A percentile compares a stretch with the other conserved stretches of the same genome.
Conservation (phyloP, 1,140 invertebrate genomes). For the Drosophila nebulosa region DNA sequence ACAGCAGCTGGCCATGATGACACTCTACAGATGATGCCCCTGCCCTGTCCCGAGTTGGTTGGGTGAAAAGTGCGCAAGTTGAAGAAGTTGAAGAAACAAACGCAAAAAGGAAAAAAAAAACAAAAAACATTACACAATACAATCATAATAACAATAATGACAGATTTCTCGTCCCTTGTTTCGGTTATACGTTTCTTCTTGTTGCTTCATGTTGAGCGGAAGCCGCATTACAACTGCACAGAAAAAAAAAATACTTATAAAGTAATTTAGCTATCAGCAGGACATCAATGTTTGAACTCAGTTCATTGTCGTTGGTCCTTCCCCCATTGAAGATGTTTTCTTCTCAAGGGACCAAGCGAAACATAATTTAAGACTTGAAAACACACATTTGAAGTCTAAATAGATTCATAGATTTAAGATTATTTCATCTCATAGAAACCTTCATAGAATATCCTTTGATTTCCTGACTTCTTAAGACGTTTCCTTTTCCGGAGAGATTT, state of each 20-base stretch:
- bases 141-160: slow-evolving; percentile 62
- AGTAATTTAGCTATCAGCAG: neutral
- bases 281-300: neutral
- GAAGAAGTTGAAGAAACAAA: slow-evolving; percentile 25
- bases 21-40: slow-evolving; percentile 17
- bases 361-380: too few relatives aligned
- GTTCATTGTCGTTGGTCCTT: too few relatives aligned
- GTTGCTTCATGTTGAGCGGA: slow-evolving; percentile 48
- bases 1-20: slow-evolving; percentile 23
- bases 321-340: too few relatives aligned
- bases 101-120: slow-evolving; percentile 6
- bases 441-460: too few relatives aligned
- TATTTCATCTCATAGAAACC: too few relatives aligned
- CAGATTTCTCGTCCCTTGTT: slow-evolving; percentile 50
- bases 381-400: too few relatives aligned
- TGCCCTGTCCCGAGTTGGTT: neutral
- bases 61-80: slow-evolving; percentile 44
- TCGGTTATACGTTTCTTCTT: slow-evolving; percentile 20
- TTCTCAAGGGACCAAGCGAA: too few relatives aligned
- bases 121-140: slow-evolving; percentile 58
- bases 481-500: too few relatives aligned
- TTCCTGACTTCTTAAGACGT: too few relatives aligned
- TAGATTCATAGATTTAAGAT: too few relatives aligned
- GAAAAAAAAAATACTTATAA: slow-evolving; percentile 42
- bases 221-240: slow-evolving; percentile 35